Evolutionary conservation across 2,113 vertebrate genomes (phyloP).

Genomic region (Cygnus atratus): DNA sequence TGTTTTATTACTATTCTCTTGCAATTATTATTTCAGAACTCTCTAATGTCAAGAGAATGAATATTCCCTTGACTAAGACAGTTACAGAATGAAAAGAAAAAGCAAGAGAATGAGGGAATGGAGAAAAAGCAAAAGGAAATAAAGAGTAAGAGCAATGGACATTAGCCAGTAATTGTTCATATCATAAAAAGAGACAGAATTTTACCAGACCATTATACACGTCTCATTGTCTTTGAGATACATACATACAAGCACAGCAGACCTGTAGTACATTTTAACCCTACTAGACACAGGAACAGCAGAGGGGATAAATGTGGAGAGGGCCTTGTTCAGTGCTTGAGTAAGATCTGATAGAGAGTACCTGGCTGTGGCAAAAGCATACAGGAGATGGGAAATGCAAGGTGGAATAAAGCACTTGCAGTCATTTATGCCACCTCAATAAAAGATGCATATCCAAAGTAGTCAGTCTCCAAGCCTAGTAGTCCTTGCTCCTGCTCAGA

Average conservation of each 20-base stretch:
- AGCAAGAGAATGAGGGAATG: not conserved
- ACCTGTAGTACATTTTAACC: not conserved
- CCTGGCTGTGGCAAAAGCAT: too few relatives aligned
- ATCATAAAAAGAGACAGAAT: not conserved
- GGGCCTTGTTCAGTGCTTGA: not conserved
- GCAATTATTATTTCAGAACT: not conserved
- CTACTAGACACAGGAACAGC: not conserved
- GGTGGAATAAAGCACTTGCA: not conserved
- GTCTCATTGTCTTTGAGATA: not conserved
- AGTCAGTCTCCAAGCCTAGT: not conserved
- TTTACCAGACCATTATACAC: too few relatives aligned
- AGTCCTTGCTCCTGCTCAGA: not conserved
- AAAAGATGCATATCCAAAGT: not conserved
- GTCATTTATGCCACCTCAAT: not conserved
- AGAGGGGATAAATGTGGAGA: not conserved
- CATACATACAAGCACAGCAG: accelerated
- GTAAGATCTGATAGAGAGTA: not conserved
- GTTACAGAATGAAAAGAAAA: not conserved
- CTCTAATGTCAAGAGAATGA: not conserved
- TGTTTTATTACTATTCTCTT: not conserved
- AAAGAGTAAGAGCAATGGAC: not conserved
- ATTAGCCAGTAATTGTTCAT: too few relatives aligned
- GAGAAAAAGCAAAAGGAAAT: not conserved
- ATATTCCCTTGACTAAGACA: not conserved
- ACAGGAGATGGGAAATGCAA: too few relatives aligned